Evolutionary conservation across 2,113 vertebrate genomes (phyloP).

Genomic region (Micronycteris hirsuta): DNA sequence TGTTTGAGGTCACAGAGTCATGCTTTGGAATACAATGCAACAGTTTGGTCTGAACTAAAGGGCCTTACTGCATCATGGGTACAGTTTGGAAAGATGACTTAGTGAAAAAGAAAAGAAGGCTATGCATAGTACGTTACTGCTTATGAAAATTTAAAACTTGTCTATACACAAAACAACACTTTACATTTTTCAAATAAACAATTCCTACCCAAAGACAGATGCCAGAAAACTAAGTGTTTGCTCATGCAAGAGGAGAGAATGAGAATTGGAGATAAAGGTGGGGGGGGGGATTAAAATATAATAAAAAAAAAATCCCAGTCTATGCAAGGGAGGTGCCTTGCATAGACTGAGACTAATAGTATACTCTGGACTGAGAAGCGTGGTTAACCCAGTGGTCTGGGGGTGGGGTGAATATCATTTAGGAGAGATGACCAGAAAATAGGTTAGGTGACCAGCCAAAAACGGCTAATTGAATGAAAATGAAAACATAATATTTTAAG

Average conservation of each 20-base stretch:
- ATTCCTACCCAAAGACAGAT: not conserved
- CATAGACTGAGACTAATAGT: not conserved
- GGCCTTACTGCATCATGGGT: not conserved
- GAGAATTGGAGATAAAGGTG: not conserved
- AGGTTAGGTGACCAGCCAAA: not conserved
- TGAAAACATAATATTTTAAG: conserved; percentile 15
- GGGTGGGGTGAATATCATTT: not conserved
- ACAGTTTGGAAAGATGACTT: not conserved
- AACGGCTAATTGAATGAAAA: conserved; percentile 1
- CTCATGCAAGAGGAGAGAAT: not conserved
- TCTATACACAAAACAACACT: not conserved
- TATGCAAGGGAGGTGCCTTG: not conserved
- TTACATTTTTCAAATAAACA: conserved; percentile 38
- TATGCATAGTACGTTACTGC: not conserved
- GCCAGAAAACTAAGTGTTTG: not conserved
- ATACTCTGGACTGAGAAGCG: not conserved
- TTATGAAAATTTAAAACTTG: not conserved
- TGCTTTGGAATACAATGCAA: not conserved
- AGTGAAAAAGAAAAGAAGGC: not conserved
- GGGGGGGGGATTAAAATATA: not conserved
- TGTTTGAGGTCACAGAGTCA: not conserved
- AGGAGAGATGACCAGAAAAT: conserved; percentile 5
- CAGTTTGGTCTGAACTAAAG: not conserved
- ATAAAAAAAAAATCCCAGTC: not conserved
- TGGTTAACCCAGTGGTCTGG: not conserved